Conservation (phyloP, 2,797 vertebrate genomes). For the Enteromius anoplus region DNA sequence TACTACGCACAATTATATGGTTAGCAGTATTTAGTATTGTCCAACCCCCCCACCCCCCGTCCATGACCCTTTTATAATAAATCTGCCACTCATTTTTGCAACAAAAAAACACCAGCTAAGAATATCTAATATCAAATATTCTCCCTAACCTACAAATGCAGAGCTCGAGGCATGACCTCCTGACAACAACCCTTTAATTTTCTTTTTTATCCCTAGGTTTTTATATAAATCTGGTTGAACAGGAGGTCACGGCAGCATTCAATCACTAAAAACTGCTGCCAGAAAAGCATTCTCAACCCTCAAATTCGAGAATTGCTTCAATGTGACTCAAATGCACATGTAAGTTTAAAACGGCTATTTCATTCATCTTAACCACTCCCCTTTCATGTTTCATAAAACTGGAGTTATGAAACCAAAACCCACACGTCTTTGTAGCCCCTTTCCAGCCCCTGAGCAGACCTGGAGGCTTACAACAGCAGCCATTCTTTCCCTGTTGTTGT, state of each 20-base stretch:
- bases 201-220: background rate
- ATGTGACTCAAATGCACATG: background rate
- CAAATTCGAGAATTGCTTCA: background rate
- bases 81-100: background rate
- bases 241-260: background rate
- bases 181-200: background rate
- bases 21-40: background rate
- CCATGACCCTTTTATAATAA: background rate
- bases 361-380: constrained; percentile 4
- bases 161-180: constrained; percentile 13
- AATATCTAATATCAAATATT: background rate
- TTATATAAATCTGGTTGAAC: background rate
- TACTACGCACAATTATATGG: background rate
- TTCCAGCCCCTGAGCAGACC: constrained; percentile 5
- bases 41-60: background rate
- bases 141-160: background rate
- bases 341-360: background rate
- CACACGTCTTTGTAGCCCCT: background rate
- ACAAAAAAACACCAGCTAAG: background rate
- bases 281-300: background rate
- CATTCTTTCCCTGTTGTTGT: background rate
- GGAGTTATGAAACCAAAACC: background rate
- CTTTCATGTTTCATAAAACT: background rate
- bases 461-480: background rate
- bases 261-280: constrained; percentile 14